Evolutionary conservation across 1,140 invertebrate genomes (phyloP), one percentile per base, ranked within the genome.

Genomic region (Drosophila teissieri): DNA sequence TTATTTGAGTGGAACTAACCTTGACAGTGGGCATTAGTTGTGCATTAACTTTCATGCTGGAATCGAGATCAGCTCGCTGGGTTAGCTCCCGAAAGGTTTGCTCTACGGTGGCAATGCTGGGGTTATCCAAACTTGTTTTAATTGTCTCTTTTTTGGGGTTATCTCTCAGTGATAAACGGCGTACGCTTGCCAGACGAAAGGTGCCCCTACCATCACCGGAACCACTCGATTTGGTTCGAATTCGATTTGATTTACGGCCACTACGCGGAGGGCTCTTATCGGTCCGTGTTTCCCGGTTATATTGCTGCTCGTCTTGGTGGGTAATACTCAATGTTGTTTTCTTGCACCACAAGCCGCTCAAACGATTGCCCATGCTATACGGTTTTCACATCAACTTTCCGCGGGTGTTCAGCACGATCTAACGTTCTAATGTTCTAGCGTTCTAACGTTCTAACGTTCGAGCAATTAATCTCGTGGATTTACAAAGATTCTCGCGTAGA

Each of bases 341-440:
- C 76, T 90, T 90, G 81, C 90, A 91, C 90, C 90, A 91, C 78
- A 91, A 79, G 62, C 73, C 82, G 78, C 90, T 91, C 80, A 91
- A 76, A 80, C 90, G 90, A 80, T 91, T 91, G 83, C 90, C 90
- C 90, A 91, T 91, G 64, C 77, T 75, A 74, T 36, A 46, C 49
- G 67, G 69, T 61, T 61, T 73, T 73, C 68, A 73, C 54, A 73
- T 73, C 40, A 73, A 58, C 55, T 44, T 49, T 24, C 4, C 12
- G 42, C 42, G 51, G 49, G 24, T 15, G 7, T 56, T 40, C 64
- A 53, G 36, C 46, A 61, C 57, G 45, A 67, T 56, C 56, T 63
- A 55, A 56, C 51, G 22, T 34, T 19, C 48, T 19, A 19, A 19
- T 19, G 19, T 19, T 19, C 19, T 2, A 19, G 2, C 19, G 19